Evolutionary conservation across 2,113 vertebrate genomes (phyloP).

Genomic region (Petaurus breviceps): DNA sequence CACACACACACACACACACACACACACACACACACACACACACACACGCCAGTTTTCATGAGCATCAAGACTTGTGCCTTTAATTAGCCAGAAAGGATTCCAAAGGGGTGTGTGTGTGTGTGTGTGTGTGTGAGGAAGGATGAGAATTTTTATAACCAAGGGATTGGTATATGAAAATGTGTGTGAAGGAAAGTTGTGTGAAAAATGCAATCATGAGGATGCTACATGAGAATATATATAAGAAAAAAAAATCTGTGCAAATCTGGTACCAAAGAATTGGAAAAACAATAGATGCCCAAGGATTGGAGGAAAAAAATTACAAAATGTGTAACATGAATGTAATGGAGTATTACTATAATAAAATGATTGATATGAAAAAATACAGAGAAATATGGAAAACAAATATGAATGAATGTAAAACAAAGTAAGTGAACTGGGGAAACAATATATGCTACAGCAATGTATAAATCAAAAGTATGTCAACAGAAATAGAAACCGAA

Average conservation of each 20-base stretch:
- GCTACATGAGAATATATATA: neutral
- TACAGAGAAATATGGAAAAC: neutral
- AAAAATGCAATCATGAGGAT: neutral
- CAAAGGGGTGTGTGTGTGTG: neutral
- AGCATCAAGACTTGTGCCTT: neutral
- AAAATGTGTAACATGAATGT: neutral
- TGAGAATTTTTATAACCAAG: neutral
- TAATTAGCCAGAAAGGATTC: neutral
- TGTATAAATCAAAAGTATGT: neutral
- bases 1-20: neutral
- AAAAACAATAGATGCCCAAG: neutral
- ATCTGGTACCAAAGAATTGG: neutral
- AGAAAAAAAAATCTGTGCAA: neutral
- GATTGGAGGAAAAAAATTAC: neutral
- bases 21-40: neutral
- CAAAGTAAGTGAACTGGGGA: neutral
- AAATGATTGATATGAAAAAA: neutral
- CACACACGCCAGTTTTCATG: neutral
- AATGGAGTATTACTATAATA: neutral
- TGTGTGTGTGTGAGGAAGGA: neutral
- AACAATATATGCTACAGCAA: neutral
- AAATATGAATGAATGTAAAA: neutral
- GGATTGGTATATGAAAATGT: neutral
- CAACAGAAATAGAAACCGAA: neutral
- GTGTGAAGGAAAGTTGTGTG: neutral